Base-by-base conservation (phyloP, 2,888 invertebrate species). In the Polyommatus iphigenia region DNA sequence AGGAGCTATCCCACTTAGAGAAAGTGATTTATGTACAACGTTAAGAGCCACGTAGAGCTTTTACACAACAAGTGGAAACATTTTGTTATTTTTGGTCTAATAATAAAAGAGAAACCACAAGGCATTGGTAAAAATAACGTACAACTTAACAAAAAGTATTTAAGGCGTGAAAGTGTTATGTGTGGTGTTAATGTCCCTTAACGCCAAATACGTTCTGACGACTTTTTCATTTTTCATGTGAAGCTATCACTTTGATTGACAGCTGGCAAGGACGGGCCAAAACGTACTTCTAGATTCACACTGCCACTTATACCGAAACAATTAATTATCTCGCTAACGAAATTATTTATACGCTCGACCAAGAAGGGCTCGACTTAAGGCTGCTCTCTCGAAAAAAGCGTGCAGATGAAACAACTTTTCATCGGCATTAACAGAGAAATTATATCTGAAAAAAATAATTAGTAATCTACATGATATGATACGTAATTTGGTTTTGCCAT, bases 11-110 rank as follows among this genome's bases (percentile, higher is more conserved):
- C 54, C 50, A 54, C 75, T 29, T n/a, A 75, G 29, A 75, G 50
- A 75, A 50, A 29, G 75, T 75, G 75, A 75, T 75, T 75, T 54
- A 54, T 75, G 73, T 20, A 73, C 13, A 41, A 20, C 13, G 75
- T 50, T 54, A 75, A 76, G 57, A 76, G 76, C 57, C 29, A 29
- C 62, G 46, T 46, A 54, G 20, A 59, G 36, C 41, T 32, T 76
- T 62, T 13, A 62, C 20, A 76, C 36, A 76, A 76, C 76, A 41
- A 41, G 32, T 76, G 18, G 59, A 41, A 59, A 59, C 59, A 71
- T 72, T 78, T 78, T 78, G 78, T 75, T 78, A 62, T 46, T 59
- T 24, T 24, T 20, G 75, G n/a, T 73, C 29, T 75, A 75, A 75
- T 54, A 75, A 75, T 75, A 75, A 54, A 75, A 50, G 13, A 29